Conservation (phyloP, 2,888 invertebrate species). For the Callinectes sapidus region DNA sequence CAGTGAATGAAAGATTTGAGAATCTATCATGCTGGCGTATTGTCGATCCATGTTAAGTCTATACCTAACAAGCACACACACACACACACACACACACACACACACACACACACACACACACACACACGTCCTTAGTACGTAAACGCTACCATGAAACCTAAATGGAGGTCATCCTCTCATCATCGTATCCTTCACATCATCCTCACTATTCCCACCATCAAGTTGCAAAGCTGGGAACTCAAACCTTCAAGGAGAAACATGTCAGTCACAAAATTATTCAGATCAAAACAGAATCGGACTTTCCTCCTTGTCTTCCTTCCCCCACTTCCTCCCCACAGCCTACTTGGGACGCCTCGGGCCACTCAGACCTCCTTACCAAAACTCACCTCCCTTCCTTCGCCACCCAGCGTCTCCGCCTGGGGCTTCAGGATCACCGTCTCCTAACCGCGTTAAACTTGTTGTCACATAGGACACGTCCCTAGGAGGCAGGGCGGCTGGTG, state of each 20-base stretch:
- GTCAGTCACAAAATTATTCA: not conserved
- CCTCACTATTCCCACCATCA: not conserved
- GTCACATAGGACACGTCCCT: conserved; percentile 52
- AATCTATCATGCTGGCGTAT: not conserved
- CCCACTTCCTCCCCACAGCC: not conserved
- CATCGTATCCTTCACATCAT: too few species aligned
- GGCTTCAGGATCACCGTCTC: conserved; percentile 43
- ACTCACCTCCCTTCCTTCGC: not conserved
- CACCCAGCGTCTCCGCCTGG: conserved; percentile 2
- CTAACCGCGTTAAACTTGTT: conserved; percentile 55
- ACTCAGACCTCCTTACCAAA: conserved; percentile 2
- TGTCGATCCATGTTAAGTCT: not conserved
- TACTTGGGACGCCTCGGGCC: not conserved
- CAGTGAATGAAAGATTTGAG: not conserved
- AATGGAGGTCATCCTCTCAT: not conserved
- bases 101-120: too few species aligned
- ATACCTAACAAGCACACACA: not conserved
- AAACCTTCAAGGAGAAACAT: not conserved
- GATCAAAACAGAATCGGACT: not conserved
- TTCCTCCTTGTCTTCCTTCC: not conserved
- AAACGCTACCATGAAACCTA: not conserved
- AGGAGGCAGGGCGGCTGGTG: not conserved
- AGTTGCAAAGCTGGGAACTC: not conserved
- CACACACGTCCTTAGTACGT: not conserved
- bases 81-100: not conserved